Evolutionary conservation across 2,888 invertebrate genomes (phyloP).

Genomic region (Isoperla grammatica): DNA sequence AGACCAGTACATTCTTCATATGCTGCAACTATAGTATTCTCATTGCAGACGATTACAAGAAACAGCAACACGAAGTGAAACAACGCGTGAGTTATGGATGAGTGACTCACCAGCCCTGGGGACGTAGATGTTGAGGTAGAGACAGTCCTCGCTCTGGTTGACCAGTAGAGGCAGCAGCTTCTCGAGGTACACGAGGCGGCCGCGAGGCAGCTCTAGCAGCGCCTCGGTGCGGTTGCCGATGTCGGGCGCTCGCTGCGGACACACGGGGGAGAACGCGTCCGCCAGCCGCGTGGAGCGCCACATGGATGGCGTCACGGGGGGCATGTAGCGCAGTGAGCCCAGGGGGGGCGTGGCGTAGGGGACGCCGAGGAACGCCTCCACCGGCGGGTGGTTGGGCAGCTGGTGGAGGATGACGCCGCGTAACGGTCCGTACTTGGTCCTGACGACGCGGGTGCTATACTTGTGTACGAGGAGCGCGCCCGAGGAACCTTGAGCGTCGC

Average conservation of each 20-base stretch:
- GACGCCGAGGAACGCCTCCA: slow-evolving; percentile 89
- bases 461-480: slow-evolving; percentile 57
- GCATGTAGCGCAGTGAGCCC: slow-evolving; percentile 90
- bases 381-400: slow-evolving; percentile 59
- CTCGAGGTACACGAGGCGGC: slow-evolving; percentile 77
- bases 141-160: slow-evolving; percentile 96
- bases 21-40: too few relatives aligned
- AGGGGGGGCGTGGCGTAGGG: slow-evolving; percentile 91
- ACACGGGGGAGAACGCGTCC: slow-evolving; percentile 77
- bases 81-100: too few relatives aligned
- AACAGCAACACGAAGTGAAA: too few relatives aligned
- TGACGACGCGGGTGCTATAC: slow-evolving; percentile 75
- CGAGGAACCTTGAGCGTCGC: slow-evolving; percentile 12
- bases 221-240: slow-evolving; percentile 45
- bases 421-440: slow-evolving; percentile 84
- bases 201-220: slow-evolving; percentile 70
- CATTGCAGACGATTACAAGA: too few relatives aligned
- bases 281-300: slow-evolving; percentile 78
- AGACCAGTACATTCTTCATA: too few relatives aligned
- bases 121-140: slow-evolving; percentile 94
- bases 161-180: slow-evolving; percentile 75
- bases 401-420: slow-evolving; percentile 74
- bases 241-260: slow-evolving; percentile 71
- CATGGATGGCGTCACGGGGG: slow-evolving; percentile 85
- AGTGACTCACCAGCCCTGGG: slow-evolving; percentile 64